Evolutionary conservation across 2,113 vertebrate species (phyloP), one percentile per base, ranked within the genome.

Genomic region (Lota lota): DNA sequence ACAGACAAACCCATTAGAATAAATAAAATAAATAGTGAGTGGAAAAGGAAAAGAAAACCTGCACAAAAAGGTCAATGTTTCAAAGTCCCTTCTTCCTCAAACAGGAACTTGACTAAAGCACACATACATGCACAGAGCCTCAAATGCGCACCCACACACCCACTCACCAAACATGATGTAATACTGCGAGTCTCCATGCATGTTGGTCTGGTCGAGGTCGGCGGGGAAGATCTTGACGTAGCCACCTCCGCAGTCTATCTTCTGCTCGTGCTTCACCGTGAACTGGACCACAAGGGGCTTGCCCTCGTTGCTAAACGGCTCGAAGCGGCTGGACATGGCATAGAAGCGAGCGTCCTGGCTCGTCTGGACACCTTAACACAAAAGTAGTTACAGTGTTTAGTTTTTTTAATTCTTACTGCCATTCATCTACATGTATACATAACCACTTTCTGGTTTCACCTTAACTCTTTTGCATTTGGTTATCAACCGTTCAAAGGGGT

Each of bases 131-230:
- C 5, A 18, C 11, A 33, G 28, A 33, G 58, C 10, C 6, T 53
- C 17, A 17, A 53, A 14, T 12, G n/a, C 53, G n/a, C 17, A 56
- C 53, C 8, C 53, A n/a, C 17, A 56, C n/a, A n/a, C 36, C 22
- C 22, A 63, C 91, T 90, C 78, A 93, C 92, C 93, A 40, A 94
- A 94, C 92, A 92, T 92, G 54, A 94, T 79, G 61, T 91, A 93
- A 70, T 93, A 92, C n/a, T 64, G 82, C 0, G 93, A 93, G 2
- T 89, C 85, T 6, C 87, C 85, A 0, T 85, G 90, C 78, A 92
- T 83, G 20, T 82, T 87, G 58, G 83, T 83, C 78, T 93, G 92
- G 15, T 93, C 89, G 75, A 91, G 1, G 5, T 83, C 69, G 1
- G 90, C 81, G 0, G 93, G 87, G 66, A 94, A 94, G 63, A 93